These are phyloP conservation scores for Siniperca knerii DNA, from an alignment of 2,113 vertebrate species.

Conservation along the genomic window DNA sequence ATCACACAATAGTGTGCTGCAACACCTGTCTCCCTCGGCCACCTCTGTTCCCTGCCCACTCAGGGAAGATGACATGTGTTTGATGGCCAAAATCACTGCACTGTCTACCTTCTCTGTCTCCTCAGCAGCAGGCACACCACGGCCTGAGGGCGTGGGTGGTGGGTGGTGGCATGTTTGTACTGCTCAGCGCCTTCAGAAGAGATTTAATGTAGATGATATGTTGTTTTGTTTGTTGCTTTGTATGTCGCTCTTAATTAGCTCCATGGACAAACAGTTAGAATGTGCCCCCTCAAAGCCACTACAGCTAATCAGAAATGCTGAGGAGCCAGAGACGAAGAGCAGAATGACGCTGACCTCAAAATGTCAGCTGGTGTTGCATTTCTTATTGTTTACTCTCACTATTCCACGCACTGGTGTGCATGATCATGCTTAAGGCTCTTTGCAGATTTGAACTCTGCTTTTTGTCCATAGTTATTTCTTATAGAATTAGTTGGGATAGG, in stretches of 20 bases:
- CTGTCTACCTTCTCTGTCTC: conserved; percentile 68
- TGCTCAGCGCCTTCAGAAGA: conserved; percentile 72
- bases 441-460: conserved; percentile 71
- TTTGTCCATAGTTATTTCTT: conserved; percentile 65
- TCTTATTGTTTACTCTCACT: conserved; percentile 75
- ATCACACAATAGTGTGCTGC: conserved; percentile 67
- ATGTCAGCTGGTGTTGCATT: conserved; percentile 82
- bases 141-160: conserved; percentile 26
- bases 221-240: conserved; percentile 72
- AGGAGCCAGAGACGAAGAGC: conserved; percentile 76
- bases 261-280: conserved; percentile 63
- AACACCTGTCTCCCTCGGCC: conserved; percentile 74
- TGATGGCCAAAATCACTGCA: conserved; percentile 78
- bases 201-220: conserved; percentile 73
- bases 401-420: conserved; percentile 60
- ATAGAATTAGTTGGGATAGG: conserved; percentile 28
- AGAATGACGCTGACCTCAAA: conserved; percentile 83
- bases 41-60: conserved; percentile 75
- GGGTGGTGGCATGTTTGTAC: conserved; percentile 67
- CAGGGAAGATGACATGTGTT: conserved; percentile 76
- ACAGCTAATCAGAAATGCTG: conserved; percentile 77
- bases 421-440: conserved; percentile 65
- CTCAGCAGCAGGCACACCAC: conserved; percentile 49
- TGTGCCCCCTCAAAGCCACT: conserved; percentile 68
- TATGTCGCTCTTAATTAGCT: conserved; percentile 75